Percentiles rank a stretch among this genome's conserved stretches.
phyloP scores from a whole-genome alignment of 2,797 vertebrate species.

The Girardinus metallicus region DNA sequence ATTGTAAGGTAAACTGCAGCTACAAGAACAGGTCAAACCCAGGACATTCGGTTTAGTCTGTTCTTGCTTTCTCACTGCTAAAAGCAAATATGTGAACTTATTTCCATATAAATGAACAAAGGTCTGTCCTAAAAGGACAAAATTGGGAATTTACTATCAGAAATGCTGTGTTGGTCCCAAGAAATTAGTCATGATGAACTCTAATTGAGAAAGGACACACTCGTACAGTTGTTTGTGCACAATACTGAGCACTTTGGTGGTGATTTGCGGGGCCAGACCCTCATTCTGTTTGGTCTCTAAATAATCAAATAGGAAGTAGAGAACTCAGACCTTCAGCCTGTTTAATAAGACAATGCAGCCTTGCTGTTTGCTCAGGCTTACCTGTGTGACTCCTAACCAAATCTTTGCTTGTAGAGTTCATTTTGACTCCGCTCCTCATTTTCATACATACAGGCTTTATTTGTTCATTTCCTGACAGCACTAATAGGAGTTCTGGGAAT shows the following conservation, averaged over 20 bases:
- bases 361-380: conserved; percentile 2
- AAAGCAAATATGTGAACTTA: neutral
- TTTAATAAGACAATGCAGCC: neutral
- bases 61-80: neutral
- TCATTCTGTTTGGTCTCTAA: neutral
- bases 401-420: neutral
- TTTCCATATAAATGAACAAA: neutral
- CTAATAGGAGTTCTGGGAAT: conserved; percentile 9
- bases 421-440: neutral
- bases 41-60: neutral
- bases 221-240: neutral
- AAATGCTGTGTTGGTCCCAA: neutral
- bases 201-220: neutral
- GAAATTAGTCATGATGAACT: neutral
- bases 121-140: neutral
- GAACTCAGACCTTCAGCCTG: neutral
- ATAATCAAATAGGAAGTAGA: neutral
- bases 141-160: neutral
- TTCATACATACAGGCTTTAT: neutral
- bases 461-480: conserved; percentile 5
- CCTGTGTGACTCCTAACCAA: conserved; percentile 4
- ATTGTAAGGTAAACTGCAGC: neutral
- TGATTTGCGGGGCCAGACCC: neutral
- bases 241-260: neutral
- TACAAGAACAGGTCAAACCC: neutral